Evolutionary conservation across 2,888 invertebrate species (phyloP).

Genomic region (Meteorus cinctellus): DNA sequence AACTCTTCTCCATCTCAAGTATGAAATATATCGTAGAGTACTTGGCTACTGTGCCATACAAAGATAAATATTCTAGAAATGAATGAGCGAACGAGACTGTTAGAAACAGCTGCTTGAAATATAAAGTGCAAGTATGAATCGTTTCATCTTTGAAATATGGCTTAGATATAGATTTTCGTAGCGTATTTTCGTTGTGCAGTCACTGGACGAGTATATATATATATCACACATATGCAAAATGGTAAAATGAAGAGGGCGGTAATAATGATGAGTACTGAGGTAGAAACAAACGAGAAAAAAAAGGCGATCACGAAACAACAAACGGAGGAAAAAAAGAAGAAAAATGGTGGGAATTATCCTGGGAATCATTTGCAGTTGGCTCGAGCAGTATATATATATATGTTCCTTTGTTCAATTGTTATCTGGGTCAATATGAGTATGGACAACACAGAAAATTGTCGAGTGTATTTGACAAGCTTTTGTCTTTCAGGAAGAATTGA

Average conservation of each 20-base stretch:
- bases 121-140: constrained; percentile 32
- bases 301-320: background rate
- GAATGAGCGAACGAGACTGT: constrained; percentile 13
- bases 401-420: constrained; percentile 28
- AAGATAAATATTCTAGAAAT: constrained; percentile 13
- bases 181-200: background rate
- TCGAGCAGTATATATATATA: background rate
- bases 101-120: constrained; percentile 33
- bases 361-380: constrained; percentile 21
- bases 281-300: constrained; percentile 4
- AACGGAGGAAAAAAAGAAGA: background rate
- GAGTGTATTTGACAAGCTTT: constrained; percentile 2
- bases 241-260: background rate
- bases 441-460: constrained; percentile 10
- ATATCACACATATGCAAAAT: constrained; percentile 1
- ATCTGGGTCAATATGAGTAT: constrained; percentile 29
- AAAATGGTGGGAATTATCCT: constrained; percentile 18
- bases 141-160: constrained; percentile 39
- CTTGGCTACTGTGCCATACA: constrained; percentile 31
- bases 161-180: constrained; percentile 19
- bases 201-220: background rate
- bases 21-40: constrained; percentile 24
- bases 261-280: constrained; percentile 9
- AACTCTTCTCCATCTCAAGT: constrained; percentile 16
- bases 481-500: background rate